Evolutionary conservation across 2,113 vertebrate genomes (phyloP).

Genomic region (Colius striatus): DNA sequence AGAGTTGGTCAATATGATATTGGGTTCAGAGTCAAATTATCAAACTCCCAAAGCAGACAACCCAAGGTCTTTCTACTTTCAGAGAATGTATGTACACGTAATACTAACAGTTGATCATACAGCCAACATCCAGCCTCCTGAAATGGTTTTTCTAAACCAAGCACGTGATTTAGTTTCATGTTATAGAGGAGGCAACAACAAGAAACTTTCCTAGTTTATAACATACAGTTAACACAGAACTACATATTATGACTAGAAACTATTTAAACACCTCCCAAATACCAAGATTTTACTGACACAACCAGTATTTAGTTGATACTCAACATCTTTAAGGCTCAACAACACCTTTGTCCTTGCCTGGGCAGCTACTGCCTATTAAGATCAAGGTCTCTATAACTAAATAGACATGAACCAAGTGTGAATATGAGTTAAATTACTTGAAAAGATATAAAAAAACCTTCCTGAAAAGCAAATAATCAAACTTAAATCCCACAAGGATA

Average conservation of each 20-base stretch:
- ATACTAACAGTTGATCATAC: neutral
- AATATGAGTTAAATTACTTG: neutral
- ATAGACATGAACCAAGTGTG: neutral
- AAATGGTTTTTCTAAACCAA: neutral
- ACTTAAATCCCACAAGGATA: neutral
- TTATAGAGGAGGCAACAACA: neutral
- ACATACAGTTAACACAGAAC: neutral
- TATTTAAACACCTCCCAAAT: neutral
- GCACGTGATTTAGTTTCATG: fast-evolving
- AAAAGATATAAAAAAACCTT: neutral
- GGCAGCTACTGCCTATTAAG: neutral
- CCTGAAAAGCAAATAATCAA: constrained; percentile 1
- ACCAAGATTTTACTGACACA: neutral
- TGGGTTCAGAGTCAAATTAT: neutral
- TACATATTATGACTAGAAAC: neutral
- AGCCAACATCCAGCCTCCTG: neutral
- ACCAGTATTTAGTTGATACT: neutral
- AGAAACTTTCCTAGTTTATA: neutral
- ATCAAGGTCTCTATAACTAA: neutral
- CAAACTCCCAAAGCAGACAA: neutral
- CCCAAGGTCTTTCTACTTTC: neutral
- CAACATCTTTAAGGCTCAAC: neutral
- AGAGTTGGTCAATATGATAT: neutral
- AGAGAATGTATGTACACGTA: neutral
- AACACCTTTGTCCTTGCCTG: neutral